Conservation (phyloP, 2,113 vertebrate species). For the Sphyrna mokarran region DNA sequence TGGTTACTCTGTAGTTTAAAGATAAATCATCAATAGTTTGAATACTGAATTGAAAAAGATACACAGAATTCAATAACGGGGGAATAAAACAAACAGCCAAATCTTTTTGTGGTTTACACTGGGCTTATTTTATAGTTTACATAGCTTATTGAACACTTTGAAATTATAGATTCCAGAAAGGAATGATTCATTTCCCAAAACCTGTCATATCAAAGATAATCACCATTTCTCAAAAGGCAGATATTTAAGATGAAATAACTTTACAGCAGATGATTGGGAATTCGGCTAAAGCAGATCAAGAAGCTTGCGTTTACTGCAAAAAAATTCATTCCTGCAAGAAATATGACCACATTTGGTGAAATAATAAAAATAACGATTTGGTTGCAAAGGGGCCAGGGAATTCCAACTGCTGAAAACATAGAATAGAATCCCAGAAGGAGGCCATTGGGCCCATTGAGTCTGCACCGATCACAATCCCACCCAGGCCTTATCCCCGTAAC, state of each 20-base stretch:
- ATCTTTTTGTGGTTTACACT: background rate
- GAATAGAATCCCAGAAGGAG: too few species aligned
- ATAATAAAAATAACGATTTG: background rate
- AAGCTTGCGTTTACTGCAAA: background rate
- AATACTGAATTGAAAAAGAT: background rate
- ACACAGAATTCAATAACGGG: background rate
- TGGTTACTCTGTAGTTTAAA: background rate
- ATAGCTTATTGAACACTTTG: background rate
- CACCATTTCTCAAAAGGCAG: background rate
- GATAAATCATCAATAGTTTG: background rate
- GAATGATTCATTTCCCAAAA: background rate
- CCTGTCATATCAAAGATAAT: background rate
- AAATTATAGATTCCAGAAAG: background rate
- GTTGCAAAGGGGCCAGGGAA: background rate
- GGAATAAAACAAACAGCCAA: background rate
- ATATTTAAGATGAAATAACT: background rate
- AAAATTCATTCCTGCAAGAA: background rate
- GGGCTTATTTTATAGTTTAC: background rate
- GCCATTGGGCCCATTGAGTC: too few species aligned
- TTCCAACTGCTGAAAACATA: slow-evolving; percentile 66
- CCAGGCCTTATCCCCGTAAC: too few species aligned
- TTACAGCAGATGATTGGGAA: background rate
- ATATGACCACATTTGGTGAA: background rate
- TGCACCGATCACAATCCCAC: too few species aligned
- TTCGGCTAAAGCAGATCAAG: background rate